Conservation (phyloP, 2,888 invertebrate genomes). For the Pristionchus japonicus region DNA sequence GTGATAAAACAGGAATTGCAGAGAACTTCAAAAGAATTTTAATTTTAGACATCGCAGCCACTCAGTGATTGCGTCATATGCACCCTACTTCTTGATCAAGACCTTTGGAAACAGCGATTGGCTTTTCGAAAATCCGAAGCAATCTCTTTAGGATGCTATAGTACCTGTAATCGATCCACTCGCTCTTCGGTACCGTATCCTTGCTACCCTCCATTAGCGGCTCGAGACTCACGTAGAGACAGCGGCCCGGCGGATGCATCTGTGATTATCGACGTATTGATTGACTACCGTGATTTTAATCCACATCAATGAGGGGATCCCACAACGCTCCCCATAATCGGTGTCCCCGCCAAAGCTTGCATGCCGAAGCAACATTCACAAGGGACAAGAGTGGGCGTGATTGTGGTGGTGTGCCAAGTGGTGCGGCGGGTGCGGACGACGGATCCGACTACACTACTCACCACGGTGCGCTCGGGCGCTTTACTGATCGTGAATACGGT, state of each 20-base stretch:
- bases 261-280: slow-evolving; percentile 68
- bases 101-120: too few species aligned
- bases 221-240: slow-evolving; percentile 83
- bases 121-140: too few species aligned
- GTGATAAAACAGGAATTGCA: too few species aligned
- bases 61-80: too few species aligned
- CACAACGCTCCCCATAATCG: too few species aligned
- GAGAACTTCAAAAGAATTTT: too few species aligned
- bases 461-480: slow-evolving; percentile 41
- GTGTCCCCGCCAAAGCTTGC: slow-evolving; percentile 21
- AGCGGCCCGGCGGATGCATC: slow-evolving; percentile 86
- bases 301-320: neutral
- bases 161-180: slow-evolving; percentile 52
- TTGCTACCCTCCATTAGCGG: slow-evolving; percentile 49
- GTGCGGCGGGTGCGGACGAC: slow-evolving; percentile 26
- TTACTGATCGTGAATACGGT: slow-evolving; percentile 43
- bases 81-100: too few species aligned
- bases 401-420: neutral
- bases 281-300: neutral
- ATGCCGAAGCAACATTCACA: neutral
- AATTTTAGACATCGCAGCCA: too few species aligned
- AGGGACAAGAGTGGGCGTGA: neutral
- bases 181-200: slow-evolving; percentile 52
- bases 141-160: neutral
- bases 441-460: neutral